Evolutionary conservation across 2,113 vertebrate genomes (phyloP).

Genomic region (Salvelinus alpinus): DNA sequence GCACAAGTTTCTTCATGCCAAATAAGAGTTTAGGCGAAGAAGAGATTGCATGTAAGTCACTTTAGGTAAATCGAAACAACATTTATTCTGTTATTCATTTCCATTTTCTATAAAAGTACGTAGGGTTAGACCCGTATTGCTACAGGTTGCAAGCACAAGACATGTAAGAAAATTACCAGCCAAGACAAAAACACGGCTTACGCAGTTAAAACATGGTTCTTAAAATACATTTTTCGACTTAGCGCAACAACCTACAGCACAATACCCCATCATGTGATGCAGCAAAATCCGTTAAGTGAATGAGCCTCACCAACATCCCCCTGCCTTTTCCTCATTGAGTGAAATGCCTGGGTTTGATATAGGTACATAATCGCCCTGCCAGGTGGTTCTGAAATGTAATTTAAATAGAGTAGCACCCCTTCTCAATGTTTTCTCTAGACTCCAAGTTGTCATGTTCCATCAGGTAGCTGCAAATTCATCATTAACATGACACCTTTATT

Average conservation of each 20-base stretch:
- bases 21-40: constrained; percentile 62
- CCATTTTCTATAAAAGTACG: constrained; percentile 47
- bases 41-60: constrained; percentile 32
- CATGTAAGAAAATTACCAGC: not conserved
- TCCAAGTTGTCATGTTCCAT: constrained; percentile 15
- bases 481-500: constrained; percentile 34
- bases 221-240: not conserved
- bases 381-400: constrained; percentile 3
- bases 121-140: not conserved
- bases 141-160: not conserved
- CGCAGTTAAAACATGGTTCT: not conserved
- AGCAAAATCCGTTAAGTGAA: not conserved
- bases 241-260: not conserved
- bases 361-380: not conserved
- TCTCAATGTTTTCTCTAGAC: not conserved
- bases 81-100: constrained; percentile 71
- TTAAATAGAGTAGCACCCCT: not conserved
- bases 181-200: not conserved
- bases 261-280: not conserved
- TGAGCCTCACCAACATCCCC: no score
- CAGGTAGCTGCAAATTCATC: constrained; percentile 15
- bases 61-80: constrained; percentile 62
- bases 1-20: constrained; percentile 67
- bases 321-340: no score
- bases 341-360: no score